Base-by-base conservation (phyloP, 2,888 invertebrate species). In the Volucella inflata region DNA sequence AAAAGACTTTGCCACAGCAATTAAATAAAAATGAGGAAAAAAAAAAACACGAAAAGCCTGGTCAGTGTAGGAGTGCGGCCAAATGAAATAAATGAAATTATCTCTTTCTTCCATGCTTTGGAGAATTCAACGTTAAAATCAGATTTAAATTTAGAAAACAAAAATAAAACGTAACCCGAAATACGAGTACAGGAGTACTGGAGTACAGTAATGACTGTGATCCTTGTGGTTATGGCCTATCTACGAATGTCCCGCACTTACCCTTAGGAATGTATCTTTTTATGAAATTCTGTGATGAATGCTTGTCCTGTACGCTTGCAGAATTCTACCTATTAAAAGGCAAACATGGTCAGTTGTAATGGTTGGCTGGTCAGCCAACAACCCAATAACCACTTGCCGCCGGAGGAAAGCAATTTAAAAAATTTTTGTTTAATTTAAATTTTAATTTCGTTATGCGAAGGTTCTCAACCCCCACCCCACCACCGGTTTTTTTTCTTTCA, bases 401-500 rank as follows among this genome's bases (percentile, higher is more conserved):
- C 51, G 30, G 76, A 72, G 75, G 60, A 72, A 77, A 85, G 81
- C 76, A 85, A 85, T 85, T 85, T 85, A 64, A 80, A 76, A 76
- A 85, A 85, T 85, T 81, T 81, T 72, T 80, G 76, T 81, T 81
- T 85, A 80, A 85, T 85, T 79, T 84, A 71, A 84, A 67, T 84
- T 85, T 85, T 81, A 80, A 81, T 85, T 85, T 77, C 57, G 38
- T 38, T 55, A 59, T 36, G 75, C 50, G 50, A 74, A 30, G 30
- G 30, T 30, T 30, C 6, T n/a, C n/a, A n/a, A n/a, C n/a, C n/a
- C n/a, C n/a, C n/a, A n/a, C n/a, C n/a, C n/a, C n/a, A n/a, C 48
- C 64, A 51, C 53, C 30, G 57, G 51, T 62, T 51, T 67, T 60
- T 77, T 48, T 82, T 30, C 48, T 14, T 16, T 14, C n/a, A 14